phyloP scores from a whole-genome alignment of 2,113 vertebrate genomes.

The Tenrec ecaudatus region DNA sequence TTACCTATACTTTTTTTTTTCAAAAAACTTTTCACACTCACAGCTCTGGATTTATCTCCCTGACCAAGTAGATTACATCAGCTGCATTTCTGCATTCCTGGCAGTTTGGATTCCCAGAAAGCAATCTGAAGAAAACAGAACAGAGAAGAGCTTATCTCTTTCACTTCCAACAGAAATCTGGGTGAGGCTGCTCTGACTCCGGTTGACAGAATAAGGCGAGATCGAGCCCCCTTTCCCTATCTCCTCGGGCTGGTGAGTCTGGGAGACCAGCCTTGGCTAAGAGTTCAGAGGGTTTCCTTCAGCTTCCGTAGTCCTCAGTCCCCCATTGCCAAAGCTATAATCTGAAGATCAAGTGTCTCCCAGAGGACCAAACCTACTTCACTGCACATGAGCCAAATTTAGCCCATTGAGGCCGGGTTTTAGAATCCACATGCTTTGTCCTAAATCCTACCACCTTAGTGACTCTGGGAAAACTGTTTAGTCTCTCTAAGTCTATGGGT shows the following conservation, averaged over 20 bases:
- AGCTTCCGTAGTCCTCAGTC: not conserved
- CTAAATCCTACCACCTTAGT: not conserved
- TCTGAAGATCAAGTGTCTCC: not conserved
- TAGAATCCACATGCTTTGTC: not conserved
- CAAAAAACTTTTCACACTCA: not conserved
- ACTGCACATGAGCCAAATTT: not conserved
- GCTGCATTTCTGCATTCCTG: conserved; percentile 5
- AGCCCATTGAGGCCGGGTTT: not conserved
- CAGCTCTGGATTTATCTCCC: conserved; percentile 7
- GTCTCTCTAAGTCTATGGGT: not conserved
- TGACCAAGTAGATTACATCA: not conserved
- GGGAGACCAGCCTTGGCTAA: not conserved
- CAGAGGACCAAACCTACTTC: not conserved
- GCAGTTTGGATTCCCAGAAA: conserved; percentile 37
- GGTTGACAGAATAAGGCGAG: not conserved
- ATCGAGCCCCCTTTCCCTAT: not conserved
- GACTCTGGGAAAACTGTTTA: not conserved
- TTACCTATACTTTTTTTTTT: not conserved
- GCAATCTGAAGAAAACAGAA: not conserved
- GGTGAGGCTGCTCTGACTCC: not conserved
- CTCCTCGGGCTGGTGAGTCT: not conserved
- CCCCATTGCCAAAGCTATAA: too few relatives aligned
- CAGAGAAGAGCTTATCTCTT: not conserved
- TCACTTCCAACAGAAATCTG: not conserved
- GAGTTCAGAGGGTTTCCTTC: not conserved